A percentile compares a stretch with the other conserved stretches of the same genome.
Evolutionary conservation across 2,797 vertebrate genomes (phyloP).

Genomic region (Danionella dracula): DNA sequence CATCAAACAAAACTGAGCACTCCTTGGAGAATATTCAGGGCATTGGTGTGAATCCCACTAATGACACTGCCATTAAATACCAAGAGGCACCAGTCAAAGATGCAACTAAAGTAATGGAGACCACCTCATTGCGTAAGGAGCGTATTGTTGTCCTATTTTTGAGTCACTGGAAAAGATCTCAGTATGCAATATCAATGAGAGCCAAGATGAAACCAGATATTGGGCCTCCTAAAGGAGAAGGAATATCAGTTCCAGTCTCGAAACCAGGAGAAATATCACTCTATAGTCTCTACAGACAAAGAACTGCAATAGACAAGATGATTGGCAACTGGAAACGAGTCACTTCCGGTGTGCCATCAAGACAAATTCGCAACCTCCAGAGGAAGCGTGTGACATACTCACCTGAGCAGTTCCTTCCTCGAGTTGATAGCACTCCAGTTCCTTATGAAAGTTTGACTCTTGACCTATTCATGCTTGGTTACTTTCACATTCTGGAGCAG

Average conservation of each 20-base stretch:
- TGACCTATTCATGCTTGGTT: slow-evolving; percentile 95
- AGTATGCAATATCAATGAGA: slow-evolving; percentile 70
- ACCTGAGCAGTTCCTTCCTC: slow-evolving; percentile 85
- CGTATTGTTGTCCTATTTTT: slow-evolving; percentile 88
- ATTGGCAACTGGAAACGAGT: slow-evolving; percentile 75
- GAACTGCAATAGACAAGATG: slow-evolving; percentile 71
- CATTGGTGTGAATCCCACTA: slow-evolving; percentile 1
- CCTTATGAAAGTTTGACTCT: slow-evolving; percentile 80
- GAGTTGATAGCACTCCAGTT: slow-evolving; percentile 61
- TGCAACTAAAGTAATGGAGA: slow-evolving; percentile 56
- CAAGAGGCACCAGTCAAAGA: slow-evolving; percentile 13
- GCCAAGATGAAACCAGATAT: slow-evolving; percentile 53
- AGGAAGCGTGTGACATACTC: slow-evolving; percentile 62
- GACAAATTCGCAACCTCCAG: slow-evolving; percentile 49
- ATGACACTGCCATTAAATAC: not conserved
- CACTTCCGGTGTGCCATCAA: slow-evolving; percentile 55
- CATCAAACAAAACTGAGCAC: slow-evolving; percentile 55
- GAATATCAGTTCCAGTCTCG: not conserved
- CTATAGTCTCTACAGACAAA: slow-evolving; percentile 74
- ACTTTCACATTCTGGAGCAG: slow-evolving; percentile 91
- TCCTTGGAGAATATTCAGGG: not conserved
- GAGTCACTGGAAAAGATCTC: slow-evolving; percentile 90
- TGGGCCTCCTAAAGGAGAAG: slow-evolving; percentile 8
- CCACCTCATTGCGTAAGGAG: slow-evolving; percentile 80
- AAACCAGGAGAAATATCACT: slow-evolving; percentile 53